Conservation (phyloP, 2,797 vertebrate species). For the Chrysocyon brachyurus region DNA sequence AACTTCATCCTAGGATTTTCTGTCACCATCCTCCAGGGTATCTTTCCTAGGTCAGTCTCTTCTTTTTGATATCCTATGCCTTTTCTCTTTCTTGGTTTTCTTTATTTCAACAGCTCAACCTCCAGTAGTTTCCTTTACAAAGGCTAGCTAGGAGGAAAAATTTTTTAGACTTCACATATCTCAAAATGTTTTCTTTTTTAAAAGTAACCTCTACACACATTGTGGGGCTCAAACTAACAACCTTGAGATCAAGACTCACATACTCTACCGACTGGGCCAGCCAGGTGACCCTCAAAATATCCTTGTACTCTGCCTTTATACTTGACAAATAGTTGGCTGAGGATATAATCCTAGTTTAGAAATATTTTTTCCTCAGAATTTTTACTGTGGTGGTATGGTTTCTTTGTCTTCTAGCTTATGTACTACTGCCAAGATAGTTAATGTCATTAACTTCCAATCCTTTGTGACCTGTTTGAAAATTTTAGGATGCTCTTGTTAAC, state of each 20-base stretch:
- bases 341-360: neutral
- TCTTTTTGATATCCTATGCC: neutral
- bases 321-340: neutral
- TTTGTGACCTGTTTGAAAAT: neutral
- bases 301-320: neutral
- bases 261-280: neutral
- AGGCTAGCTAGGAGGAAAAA: neutral
- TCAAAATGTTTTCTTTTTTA: neutral
- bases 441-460: neutral
- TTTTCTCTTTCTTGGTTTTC: neutral
- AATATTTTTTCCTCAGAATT: too few relatives aligned
- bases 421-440: fast-evolving
- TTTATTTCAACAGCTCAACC: neutral
- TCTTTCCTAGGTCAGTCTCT: neutral
- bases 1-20: neutral
- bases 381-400: neutral
- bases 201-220: neutral
- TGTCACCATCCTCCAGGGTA: neutral
- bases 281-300: neutral
- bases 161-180: neutral
- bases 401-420: neutral
- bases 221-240: neutral
- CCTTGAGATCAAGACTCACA: neutral
- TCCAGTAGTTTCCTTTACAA: neutral
- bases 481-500: neutral